phyloP scores from a whole-genome alignment of 2,888 invertebrate genomes.

The Leucozona laternaria region DNA sequence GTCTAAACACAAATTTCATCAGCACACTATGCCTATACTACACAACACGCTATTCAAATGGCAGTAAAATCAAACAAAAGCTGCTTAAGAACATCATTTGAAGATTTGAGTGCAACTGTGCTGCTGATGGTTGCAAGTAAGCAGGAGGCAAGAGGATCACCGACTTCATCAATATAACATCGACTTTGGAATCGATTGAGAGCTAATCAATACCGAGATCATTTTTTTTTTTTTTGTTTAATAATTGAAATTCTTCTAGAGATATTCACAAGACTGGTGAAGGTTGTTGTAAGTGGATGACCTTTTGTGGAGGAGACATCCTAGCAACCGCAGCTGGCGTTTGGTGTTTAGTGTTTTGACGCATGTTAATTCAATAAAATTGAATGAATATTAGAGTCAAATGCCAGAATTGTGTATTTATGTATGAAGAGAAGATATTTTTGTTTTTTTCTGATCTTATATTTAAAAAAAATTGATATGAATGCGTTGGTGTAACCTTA shows the following conservation, averaged over 20 bases:
- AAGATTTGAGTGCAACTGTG: slow-evolving; percentile 31
- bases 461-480: too few species aligned
- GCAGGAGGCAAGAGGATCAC: slow-evolving; percentile 41
- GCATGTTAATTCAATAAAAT: slow-evolving; percentile 28
- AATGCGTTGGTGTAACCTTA: too few species aligned
- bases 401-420: slow-evolving; percentile 2
- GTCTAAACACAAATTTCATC: slow-evolving; percentile 62
- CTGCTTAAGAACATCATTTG: slow-evolving; percentile 36
- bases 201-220: slow-evolving; percentile 66
- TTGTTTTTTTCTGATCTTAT: too few species aligned
- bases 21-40: neutral
- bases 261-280: slow-evolving; percentile 32
- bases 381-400: slow-evolving; percentile 16
- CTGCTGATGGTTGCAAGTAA: slow-evolving; percentile 6
- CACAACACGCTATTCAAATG: slow-evolving; percentile 23
- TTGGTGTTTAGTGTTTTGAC: slow-evolving; percentile 29
- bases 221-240: slow-evolving; percentile 10
- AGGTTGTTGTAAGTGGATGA: slow-evolving; percentile 22
- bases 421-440: neutral
- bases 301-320: slow-evolving; percentile 28
- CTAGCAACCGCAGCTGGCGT: slow-evolving; percentile 19
- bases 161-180: slow-evolving; percentile 24
- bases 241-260: slow-evolving; percentile 64
- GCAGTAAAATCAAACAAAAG: slow-evolving; percentile 57
- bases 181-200: slow-evolving; percentile 52